These are phyloP conservation scores for Hyperoplus immaculatus DNA, from an alignment of 2,797 vertebrate species.

Conservation along the genomic window DNA sequence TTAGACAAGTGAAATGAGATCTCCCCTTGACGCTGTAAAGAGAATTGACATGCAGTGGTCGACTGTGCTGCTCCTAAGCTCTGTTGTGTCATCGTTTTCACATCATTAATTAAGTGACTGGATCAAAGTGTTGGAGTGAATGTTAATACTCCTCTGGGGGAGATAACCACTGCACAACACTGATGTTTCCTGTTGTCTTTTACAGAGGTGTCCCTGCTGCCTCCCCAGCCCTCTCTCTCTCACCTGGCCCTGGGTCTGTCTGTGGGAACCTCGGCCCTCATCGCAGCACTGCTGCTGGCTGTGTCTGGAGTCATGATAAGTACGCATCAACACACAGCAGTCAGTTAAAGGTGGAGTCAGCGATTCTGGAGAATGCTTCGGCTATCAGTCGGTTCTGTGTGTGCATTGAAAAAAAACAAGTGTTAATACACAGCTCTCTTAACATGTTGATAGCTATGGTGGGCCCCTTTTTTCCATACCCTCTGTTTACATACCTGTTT, in stretches of 20 bases:
- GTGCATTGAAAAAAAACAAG: no score
- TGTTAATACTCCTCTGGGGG: slow-evolving; percentile 70
- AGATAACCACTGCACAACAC: slow-evolving; percentile 60
- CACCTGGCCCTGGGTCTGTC: slow-evolving; percentile 94
- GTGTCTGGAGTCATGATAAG: slow-evolving; percentile 99
- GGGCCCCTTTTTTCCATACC: no score
- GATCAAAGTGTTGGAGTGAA: slow-evolving; percentile 67
- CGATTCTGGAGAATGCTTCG: neutral
- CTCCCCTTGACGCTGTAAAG: slow-evolving; percentile 9
- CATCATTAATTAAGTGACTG: slow-evolving; percentile 80
- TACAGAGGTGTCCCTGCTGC: slow-evolving; percentile 57
- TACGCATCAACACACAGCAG: slow-evolving; percentile 78
- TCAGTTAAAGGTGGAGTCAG: neutral
- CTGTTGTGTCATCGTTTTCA: slow-evolving; percentile 78
- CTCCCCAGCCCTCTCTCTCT: slow-evolving; percentile 84
- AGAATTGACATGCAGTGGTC: slow-evolving; percentile 67
- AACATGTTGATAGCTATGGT: no score
- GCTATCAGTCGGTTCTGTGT: neutral
- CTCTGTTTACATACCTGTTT: no score
- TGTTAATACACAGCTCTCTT: no score
- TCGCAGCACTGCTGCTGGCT: slow-evolving; percentile 94
- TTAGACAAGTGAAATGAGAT: slow-evolving; percentile 58
- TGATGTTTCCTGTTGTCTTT: slow-evolving; percentile 60
- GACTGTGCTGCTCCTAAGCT: slow-evolving; percentile 54
- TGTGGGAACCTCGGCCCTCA: slow-evolving; percentile 95